phyloP scores from a whole-genome alignment of 2,888 invertebrate genomes.

The Nemurella pictetii region DNA sequence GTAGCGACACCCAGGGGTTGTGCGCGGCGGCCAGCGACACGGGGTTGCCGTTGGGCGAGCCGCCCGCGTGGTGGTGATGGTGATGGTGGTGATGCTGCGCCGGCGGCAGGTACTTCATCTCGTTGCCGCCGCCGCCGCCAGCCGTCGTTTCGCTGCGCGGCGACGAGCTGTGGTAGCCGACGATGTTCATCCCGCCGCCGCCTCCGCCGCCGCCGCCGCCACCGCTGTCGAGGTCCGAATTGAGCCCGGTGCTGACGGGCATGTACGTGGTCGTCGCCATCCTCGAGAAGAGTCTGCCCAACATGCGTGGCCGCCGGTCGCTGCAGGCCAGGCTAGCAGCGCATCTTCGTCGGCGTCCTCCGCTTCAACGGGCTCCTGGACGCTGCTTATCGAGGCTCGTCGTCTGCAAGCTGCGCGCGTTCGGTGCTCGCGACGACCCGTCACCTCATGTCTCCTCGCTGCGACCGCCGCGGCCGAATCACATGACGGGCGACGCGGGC shows the following conservation, averaged over 20 bases:
- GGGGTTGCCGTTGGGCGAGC: constrained; percentile 65
- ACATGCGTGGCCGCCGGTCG: constrained; percentile 23
- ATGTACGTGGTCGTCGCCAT: constrained; percentile 97
- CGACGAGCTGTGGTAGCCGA: constrained; percentile 82
- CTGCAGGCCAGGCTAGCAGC: not conserved
- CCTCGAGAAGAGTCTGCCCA: constrained; percentile 27
- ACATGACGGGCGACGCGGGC: constrained; percentile 24
- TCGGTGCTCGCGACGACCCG: not conserved
- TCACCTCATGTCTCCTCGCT: not conserved
- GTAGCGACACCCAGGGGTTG: constrained; percentile 84
- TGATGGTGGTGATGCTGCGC: constrained; percentile 80
- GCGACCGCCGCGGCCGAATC: not conserved
- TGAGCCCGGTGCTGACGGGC: constrained; percentile 73
- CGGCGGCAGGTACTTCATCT: constrained; percentile 91
- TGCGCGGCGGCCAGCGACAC: constrained; percentile 59
- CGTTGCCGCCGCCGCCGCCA: too few relatives aligned
- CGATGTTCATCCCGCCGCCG: constrained; percentile 52
- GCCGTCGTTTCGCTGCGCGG: constrained; percentile 81
- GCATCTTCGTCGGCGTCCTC: constrained; percentile 2
- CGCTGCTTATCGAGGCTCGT: not conserved
- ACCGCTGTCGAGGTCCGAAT: constrained; percentile 74
- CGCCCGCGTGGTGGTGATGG: constrained; percentile 68
- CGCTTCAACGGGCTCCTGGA: not conserved
- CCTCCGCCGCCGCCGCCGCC: constrained; percentile 50
- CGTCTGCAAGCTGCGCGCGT: not conserved